Percentiles rank a stretch among this genome's conserved stretches.
Evolutionary conservation across 2,797 vertebrate genomes (phyloP).

Genomic region (Neoniphon sammara): DNA sequence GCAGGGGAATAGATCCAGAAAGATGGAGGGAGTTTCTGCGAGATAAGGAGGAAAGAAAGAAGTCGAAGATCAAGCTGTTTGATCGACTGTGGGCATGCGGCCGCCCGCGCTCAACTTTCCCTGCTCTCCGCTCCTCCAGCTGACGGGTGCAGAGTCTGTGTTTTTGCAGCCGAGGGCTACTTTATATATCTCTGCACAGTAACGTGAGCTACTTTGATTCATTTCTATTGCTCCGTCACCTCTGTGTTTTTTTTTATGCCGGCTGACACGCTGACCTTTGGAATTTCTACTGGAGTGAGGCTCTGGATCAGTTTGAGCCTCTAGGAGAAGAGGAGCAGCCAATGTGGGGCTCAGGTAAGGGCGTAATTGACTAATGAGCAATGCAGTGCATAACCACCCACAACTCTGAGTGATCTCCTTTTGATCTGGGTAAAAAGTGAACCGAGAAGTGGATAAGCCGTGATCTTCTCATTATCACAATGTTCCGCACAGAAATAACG

Average conservation of each 20-base stretch:
- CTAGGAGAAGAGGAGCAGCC: conserved; percentile 44
- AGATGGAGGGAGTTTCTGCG: conserved; percentile 8
- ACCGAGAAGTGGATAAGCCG: conserved; percentile 35
- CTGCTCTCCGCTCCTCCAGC: conserved; percentile 46
- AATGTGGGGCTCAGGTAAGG: conserved; percentile 82
- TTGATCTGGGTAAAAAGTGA: conserved; percentile 67
- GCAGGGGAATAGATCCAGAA: background rate
- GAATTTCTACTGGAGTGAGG: conserved; percentile 42
- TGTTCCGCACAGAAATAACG: conserved; percentile 56
- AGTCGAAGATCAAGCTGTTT: conserved; percentile 56
- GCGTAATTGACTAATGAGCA: conserved; percentile 32
- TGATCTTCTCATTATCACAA: conserved; percentile 64
- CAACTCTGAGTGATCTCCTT: conserved; percentile 46
- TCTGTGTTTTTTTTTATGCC: conserved; percentile 41
- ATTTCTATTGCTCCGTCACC: conserved; percentile 1
- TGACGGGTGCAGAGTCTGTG: conserved; percentile 38
- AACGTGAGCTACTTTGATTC: conserved; percentile 38
- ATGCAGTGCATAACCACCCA: conserved; percentile 26
- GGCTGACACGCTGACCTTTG: conserved; percentile 49
- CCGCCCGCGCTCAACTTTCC: conserved; percentile 39
- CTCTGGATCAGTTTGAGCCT: conserved; percentile 48
- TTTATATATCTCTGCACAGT: conserved; percentile 44
- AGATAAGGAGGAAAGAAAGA: conserved; percentile 43
- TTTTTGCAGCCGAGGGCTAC: conserved; percentile 34
- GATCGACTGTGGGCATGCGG: conserved; percentile 63